Evolutionary conservation across 2,113 vertebrate species (phyloP).

Genomic region (Ranitomeya imitator): DNA sequence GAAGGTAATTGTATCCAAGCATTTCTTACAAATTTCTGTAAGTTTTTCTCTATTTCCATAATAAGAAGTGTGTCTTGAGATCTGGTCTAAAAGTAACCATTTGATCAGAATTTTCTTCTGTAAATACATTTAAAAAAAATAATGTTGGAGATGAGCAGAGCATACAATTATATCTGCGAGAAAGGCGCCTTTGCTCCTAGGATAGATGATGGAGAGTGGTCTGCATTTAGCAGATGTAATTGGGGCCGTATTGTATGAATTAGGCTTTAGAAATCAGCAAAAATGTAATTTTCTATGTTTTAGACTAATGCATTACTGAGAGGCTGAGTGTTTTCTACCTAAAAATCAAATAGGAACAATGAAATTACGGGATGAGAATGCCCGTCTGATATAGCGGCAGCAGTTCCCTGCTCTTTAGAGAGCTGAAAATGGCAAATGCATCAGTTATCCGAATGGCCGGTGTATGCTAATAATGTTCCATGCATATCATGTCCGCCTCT

Average conservation of each 20-base stretch:
- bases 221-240: neutral
- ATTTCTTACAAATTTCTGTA: too few species aligned
- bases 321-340: neutral
- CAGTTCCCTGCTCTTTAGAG: neutral
- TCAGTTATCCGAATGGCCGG: slow-evolving; percentile 14
- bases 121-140: neutral
- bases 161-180: neutral
- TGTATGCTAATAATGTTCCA: slow-evolving; percentile 40
- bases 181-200: neutral
- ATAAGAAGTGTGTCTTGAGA: neutral
- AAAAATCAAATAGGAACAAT: neutral
- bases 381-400: slow-evolving; percentile 24
- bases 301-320: slow-evolving; percentile 4
- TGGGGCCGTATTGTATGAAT: neutral
- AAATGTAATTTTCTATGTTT: slow-evolving; percentile 4
- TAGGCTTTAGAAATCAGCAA: neutral
- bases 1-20: too few species aligned
- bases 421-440: slow-evolving; percentile 38
- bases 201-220: neutral
- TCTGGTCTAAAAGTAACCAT: neutral
- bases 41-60: neutral
- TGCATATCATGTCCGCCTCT: slow-evolving; percentile 1
- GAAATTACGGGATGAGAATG: neutral
- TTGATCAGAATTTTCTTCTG: neutral
- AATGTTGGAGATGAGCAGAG: neutral